Evolutionary conservation across 2,113 vertebrate genomes (phyloP), one percentile per base, ranked within the genome.

Genomic region (Indicator indicator): DNA sequence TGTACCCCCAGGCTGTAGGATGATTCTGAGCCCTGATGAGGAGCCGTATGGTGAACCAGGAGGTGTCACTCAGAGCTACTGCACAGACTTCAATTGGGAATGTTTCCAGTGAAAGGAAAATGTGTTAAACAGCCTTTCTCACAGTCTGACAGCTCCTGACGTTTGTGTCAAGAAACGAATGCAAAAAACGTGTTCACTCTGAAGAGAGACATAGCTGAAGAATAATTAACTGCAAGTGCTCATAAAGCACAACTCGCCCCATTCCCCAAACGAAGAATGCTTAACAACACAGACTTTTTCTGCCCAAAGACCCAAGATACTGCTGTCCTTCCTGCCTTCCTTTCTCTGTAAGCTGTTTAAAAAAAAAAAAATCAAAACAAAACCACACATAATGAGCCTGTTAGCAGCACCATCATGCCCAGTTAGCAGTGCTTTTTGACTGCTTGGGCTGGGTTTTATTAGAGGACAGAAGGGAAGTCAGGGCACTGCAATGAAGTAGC

Each of bases 51-150:
- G 90, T 27, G 46, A 87, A 54, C 26, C 90, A 81, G 86, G 28
- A 88, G 94, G 88, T 83, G 87, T 76, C 86, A 58, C 68, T 40
- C 42, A 64, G 28, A 73, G 32, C 59, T 8, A 3, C n/a, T 55
- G 28, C 5, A 7, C 21, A 54, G 67, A 38, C 38, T 88, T 94
- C 86, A 30, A 56, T 58, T 36, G 63, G 44, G 73, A 88, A 65
- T 60, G 64, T 91, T 93, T 63, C 80, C 74, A 73, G n/a, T 48
- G 52, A 76, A 68, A 88, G 58, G 44, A 78, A 88, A 93, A 95
- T 21, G 68, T 89, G 91, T 91, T 68, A 87, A 77, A 80, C 73
- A 88, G 83, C 54, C 86, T 6, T 89, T 94, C 94, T 96, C 89
- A 72, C 90, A 79, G 59, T 74, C 59, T 79, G 83, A 88, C 81